A percentile compares a stretch with the other conserved stretches of the same genome.
Evolutionary conservation across 2,888 invertebrate genomes (phyloP).

Genomic region (Brassicogethes aeneus): DNA sequence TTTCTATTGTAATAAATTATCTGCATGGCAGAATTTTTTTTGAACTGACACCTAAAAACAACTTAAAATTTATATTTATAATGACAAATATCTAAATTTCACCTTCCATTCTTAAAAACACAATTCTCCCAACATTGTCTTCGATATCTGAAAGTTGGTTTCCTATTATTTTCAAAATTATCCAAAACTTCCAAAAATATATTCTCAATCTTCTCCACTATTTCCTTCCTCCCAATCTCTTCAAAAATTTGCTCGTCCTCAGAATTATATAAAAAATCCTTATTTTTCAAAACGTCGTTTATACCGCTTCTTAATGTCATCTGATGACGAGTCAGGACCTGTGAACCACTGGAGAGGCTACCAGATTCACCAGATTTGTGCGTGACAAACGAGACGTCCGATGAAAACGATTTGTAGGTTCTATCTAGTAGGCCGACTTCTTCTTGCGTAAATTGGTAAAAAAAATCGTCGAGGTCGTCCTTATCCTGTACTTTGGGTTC

Average conservation of each 20-base stretch:
- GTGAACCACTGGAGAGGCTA: too few relatives aligned
- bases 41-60: conserved; percentile 23
- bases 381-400: too few relatives aligned
- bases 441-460: too few relatives aligned
- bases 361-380: too few relatives aligned
- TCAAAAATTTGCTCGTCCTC: not conserved
- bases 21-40: too few relatives aligned
- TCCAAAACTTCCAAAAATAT: conserved; percentile 40
- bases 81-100: not conserved
- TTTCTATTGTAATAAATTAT: too few relatives aligned
- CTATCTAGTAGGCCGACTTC: too few relatives aligned
- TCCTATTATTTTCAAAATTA: conserved; percentile 33
- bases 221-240: conserved; percentile 5
- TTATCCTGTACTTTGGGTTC: too few relatives aligned
- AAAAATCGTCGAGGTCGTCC: too few relatives aligned
- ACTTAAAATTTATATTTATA: conserved; percentile 2
- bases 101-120: conserved; percentile 44
- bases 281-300: not conserved
- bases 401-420: too few relatives aligned
- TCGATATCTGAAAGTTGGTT: conserved; percentile 16
- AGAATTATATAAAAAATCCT: not conserved
- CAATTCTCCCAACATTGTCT: conserved; percentile 43
- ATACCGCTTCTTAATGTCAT: not conserved
- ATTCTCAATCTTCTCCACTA: conserved; percentile 42
- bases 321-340: too few relatives aligned